phyloP scores from a whole-genome alignment of 2,888 invertebrate genomes.

The Amphipoea lucens region DNA sequence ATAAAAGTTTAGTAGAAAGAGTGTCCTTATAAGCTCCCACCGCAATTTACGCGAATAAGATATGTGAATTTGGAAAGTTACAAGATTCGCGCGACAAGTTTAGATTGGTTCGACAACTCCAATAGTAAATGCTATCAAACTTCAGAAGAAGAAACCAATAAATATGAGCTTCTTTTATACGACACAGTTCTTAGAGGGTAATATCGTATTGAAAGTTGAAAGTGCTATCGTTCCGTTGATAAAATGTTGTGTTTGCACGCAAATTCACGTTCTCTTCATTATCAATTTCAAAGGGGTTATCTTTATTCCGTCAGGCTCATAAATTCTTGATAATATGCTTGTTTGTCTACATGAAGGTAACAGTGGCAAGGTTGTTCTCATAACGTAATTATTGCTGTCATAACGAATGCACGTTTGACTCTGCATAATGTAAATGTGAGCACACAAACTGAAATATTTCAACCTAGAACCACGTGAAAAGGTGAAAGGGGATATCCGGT shows the following conservation, averaged over 20 bases:
- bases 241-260: conserved; percentile 63
- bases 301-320: conserved; percentile 7
- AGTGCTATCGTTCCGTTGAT: conserved; percentile 49
- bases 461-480: conserved; percentile 60
- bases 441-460: conserved; percentile 62
- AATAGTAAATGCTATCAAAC: conserved; percentile 42
- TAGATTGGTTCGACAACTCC: conserved; percentile 61
- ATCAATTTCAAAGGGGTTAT: conserved; percentile 16
- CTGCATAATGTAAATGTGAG: conserved; percentile 66
- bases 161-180: conserved; percentile 26
- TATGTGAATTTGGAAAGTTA: conserved; percentile 44
- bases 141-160: conserved; percentile 42
- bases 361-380: conserved; percentile 60
- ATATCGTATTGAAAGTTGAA: conserved; percentile 52
- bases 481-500: conserved; percentile 58
- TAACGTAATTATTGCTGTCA: conserved; percentile 71
- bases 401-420: conserved; percentile 66
- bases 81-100: conserved; percentile 54
- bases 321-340: conserved; percentile 24
- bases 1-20: not conserved
- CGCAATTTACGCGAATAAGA: conserved; percentile 8
- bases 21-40: not conserved
- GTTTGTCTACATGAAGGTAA: conserved; percentile 27
- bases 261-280: conserved; percentile 51
- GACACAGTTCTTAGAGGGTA: conserved; percentile 22